Conservation (phyloP, 1,140 invertebrate genomes). For the Philotrypesis tridentata region DNA sequence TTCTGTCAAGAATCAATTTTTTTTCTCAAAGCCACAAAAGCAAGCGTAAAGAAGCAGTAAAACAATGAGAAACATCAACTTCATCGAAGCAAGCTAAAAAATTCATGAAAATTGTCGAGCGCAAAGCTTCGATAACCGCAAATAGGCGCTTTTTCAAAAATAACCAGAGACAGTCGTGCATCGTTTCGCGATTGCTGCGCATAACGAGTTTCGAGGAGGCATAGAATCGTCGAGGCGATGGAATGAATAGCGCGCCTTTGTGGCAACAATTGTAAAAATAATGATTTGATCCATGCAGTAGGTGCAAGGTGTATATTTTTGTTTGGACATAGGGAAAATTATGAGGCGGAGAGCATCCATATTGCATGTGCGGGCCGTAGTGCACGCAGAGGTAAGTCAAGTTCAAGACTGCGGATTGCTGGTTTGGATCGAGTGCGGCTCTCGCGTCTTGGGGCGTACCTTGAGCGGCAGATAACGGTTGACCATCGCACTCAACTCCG, state of each 20-base stretch:
- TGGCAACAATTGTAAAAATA: slow-evolving; percentile 31
- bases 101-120: not conserved
- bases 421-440: slow-evolving; percentile 11
- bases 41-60: no score
- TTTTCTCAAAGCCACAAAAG: no score
- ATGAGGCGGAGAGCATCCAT: slow-evolving; percentile 65
- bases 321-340: not conserved
- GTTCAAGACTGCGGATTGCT: slow-evolving; percentile 71
- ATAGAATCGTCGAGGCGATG: no score
- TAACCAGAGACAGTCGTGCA: no score
- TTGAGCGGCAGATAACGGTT: slow-evolving; percentile 83
- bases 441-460: slow-evolving; percentile 66
- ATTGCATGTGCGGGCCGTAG: slow-evolving; percentile 52
- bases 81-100: no score
- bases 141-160: no score
- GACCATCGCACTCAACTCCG: slow-evolving; percentile 78
- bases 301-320: slow-evolving; percentile 11
- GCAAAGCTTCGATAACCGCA: no score
- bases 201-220: no score
- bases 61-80: not conserved
- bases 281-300: slow-evolving; percentile 69
- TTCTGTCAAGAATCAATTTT: no score
- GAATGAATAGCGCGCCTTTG: not conserved
- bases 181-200: no score
- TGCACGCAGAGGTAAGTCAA: slow-evolving; percentile 81